Evolutionary conservation across 1,140 invertebrate species (phyloP), one percentile per base, ranked within the genome.

Genomic region (Callitettix versicolor): DNA sequence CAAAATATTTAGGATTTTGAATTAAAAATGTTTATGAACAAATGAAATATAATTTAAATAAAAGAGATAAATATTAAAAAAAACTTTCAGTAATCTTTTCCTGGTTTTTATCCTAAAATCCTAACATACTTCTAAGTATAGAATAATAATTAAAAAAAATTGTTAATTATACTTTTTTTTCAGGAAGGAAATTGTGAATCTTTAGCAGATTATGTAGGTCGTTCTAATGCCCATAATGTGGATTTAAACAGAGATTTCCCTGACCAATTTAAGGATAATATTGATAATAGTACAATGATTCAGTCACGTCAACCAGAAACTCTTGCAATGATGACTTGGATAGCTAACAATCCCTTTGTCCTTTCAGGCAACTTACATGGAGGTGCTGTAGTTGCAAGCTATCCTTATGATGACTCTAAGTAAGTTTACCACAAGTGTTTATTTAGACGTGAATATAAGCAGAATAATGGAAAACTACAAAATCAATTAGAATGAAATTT

Each of bases 241-340:
- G 91, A 95, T 69, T 68, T 95, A 4, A 94, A 95, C 68, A 74
- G 89, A 40, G 84, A 95, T 65, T 95, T 95, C 67, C 90, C 91
- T 0, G 90, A 91, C 71, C 85, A 91, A 57, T 88, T 90, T 66
- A 77, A 84, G 55, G 22, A 44, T 18, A 49, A 53, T 26, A n/a
- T 46, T 42, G 42, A 59, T 56, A 30, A 55, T 60, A 65, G 53
- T 22, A 30, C 9, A 30, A 30, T 30, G 26, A 59, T 75, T 12
- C 65, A 74, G 1, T 74, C 69, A 26, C 73, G 85, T 20, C 84
- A 92, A 68, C 87, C 86, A n/a, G 96, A 99, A 74, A 98, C 95
- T 0, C 65, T 83, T 15, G 88, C 89, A 34, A 76, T 98, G 58
- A 98, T 98, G 79, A 81, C 79, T 9, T 95, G 88, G 89, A 87